phyloP scores from a whole-genome alignment of 2,797 vertebrate genomes.

The Rhincodon typus region DNA sequence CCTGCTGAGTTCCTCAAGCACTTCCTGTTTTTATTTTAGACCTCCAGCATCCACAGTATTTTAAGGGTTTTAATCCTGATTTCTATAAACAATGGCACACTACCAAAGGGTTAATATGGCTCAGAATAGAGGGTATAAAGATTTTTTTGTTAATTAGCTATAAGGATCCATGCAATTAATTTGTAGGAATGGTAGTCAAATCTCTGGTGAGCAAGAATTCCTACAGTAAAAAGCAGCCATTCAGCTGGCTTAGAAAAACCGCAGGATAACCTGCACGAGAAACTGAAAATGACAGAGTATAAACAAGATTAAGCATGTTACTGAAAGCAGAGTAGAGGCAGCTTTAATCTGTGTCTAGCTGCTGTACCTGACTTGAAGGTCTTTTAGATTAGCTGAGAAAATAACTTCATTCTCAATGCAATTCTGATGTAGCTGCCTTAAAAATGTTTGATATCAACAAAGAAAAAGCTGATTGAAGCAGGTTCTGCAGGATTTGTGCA shows the following conservation, averaged over 20 bases:
- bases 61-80: background rate
- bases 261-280: background rate
- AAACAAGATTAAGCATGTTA: background rate
- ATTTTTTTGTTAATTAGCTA: background rate
- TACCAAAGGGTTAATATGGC: background rate
- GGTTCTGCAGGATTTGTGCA: background rate
- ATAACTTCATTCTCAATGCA: background rate
- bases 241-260: background rate
- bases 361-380: background rate
- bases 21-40: too few relatives aligned
- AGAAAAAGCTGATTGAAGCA: background rate
- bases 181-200: background rate
- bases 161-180: background rate
- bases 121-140: background rate
- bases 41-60: too few relatives aligned
- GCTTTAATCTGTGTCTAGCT: background rate
- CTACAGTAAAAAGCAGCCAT: background rate
- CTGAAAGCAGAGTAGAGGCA: background rate
- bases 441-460: background rate
- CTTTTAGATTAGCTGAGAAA: background rate
- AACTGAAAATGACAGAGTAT: background rate
- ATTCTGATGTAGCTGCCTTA: background rate
- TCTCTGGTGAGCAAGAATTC: background rate
- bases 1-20: too few relatives aligned
- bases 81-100: background rate